Evolutionary conservation across 2,797 vertebrate genomes (phyloP), one percentile per base, ranked within the genome.

Genomic region (Cottoperca gobio): DNA sequence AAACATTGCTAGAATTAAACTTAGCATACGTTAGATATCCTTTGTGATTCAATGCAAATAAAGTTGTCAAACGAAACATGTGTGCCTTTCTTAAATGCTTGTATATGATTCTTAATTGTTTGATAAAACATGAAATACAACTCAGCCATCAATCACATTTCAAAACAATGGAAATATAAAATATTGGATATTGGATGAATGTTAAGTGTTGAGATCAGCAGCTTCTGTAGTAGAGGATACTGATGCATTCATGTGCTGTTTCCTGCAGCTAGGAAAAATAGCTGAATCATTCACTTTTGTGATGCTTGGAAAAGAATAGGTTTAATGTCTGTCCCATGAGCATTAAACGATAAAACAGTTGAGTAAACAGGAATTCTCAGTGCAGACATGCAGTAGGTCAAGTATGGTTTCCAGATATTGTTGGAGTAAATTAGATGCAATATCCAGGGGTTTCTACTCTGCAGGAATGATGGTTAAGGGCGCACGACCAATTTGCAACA

Each of bases 11-110:
- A 91, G 84, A 65, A 79, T 84, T 19, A 33, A 71, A 78, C 63
- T 75, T 89, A 87, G 84, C 57, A 63, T 71, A 39, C 62, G 40
- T 72, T 92, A 90, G 85, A 76, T 63, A 78, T 69, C 28, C 48
- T 58, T 64, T 81, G 79, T 88, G 70, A 78, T 68, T 87, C 52
- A 78, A 39, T 81, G 24, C 28, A 40, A 93, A 93, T 93, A 93
- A 93, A 93, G 68, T 86, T 86, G 57, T 74, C 54, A 89, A 87
- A 87, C 40, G 9, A 85, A 82, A 73, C 11, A 0, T 58, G 67
- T 81, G 28, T 73, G 33, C 2, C 26, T 81, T 48, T 86, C 23
- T 57, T 90, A 75, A n/a, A 13, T 81, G 10, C 8, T 45, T 64
- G 0, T 1, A 37, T 42, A 50, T 45, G 0, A 49, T 23, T 58